Conservation (phyloP, 2,888 invertebrate genomes). For the Mactromeris polynyma region DNA sequence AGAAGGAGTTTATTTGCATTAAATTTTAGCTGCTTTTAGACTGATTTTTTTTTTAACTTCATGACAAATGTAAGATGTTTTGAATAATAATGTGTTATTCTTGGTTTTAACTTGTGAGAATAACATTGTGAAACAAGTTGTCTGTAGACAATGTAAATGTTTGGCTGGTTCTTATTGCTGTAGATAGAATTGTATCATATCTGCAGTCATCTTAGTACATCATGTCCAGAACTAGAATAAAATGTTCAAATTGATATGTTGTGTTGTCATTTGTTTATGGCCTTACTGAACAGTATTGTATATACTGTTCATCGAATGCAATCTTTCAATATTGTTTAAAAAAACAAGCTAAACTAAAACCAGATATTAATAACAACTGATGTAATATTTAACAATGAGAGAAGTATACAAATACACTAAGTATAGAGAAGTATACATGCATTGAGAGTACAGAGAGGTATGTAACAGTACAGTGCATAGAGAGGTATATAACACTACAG, state of each 20-base stretch:
- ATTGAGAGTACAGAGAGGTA: too few species aligned
- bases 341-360: too few species aligned
- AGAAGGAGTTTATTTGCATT: not conserved
- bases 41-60: not conserved
- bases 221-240: constrained; percentile 6
- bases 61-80: not conserved
- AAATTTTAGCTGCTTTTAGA: too few species aligned
- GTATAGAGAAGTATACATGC: too few species aligned
- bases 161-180: not conserved
- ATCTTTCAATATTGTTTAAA: too few species aligned
- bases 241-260: not conserved
- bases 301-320: too few species aligned
- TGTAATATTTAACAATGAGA: too few species aligned
- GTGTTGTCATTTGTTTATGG: not conserved
- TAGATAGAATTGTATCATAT: not conserved
- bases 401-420: too few species aligned
- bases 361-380: too few species aligned
- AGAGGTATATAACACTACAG: too few species aligned
- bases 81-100: not conserved
- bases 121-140: not conserved
- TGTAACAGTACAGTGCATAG: too few species aligned
- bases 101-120: not conserved
- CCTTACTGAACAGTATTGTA: too few species aligned
- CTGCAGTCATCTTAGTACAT: not conserved
- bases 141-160: not conserved